Percentiles rank a stretch among this genome's conserved stretches.
These are phyloP conservation scores for Eupithecia abbreviata DNA, from an alignment of 2,888 invertebrate genomes.

Conservation along the genomic window DNA sequence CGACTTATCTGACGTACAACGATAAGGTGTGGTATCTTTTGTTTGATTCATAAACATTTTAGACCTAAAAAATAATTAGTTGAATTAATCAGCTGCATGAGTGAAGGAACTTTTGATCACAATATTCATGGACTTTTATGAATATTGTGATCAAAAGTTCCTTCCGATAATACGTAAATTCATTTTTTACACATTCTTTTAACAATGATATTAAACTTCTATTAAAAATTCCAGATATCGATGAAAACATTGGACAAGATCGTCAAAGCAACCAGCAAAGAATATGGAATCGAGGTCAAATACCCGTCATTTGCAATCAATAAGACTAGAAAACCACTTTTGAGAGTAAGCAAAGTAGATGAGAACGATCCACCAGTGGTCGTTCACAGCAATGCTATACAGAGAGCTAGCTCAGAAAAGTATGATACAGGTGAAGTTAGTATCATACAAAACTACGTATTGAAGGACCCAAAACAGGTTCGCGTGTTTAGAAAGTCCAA, in stretches of 20 bases:
- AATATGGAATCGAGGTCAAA: constrained; percentile 59
- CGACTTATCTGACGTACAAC: constrained; percentile 88
- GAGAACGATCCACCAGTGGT: constrained; percentile 63
- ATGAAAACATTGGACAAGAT: constrained; percentile 86
- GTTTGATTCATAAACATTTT: constrained; percentile 19
- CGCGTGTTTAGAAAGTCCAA: constrained; percentile 58
- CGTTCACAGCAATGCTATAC: constrained; percentile 58
- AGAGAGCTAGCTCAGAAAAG: constrained; percentile 69
- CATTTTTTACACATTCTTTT: neutral
- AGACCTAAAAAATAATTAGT: neutral
- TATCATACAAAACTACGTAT: constrained; percentile 56
- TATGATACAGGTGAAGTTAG: constrained; percentile 51
- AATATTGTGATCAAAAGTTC: no score
- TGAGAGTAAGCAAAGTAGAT: constrained; percentile 46
- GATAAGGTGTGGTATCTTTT: constrained; percentile 81
- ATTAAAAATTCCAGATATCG: constrained; percentile 79
- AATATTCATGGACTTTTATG: no score
- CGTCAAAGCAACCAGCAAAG: constrained; percentile 57
- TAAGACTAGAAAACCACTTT: constrained; percentile 39
- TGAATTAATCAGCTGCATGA: neutral
- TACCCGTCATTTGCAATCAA: constrained; percentile 59
- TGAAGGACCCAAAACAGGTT: constrained; percentile 58
- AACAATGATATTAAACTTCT: neutral
- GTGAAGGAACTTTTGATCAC: neutral
- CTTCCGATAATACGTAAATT: neutral